Base-by-base conservation (phyloP, 2,888 invertebrate genomes). In the Sthenelais limicola region DNA sequence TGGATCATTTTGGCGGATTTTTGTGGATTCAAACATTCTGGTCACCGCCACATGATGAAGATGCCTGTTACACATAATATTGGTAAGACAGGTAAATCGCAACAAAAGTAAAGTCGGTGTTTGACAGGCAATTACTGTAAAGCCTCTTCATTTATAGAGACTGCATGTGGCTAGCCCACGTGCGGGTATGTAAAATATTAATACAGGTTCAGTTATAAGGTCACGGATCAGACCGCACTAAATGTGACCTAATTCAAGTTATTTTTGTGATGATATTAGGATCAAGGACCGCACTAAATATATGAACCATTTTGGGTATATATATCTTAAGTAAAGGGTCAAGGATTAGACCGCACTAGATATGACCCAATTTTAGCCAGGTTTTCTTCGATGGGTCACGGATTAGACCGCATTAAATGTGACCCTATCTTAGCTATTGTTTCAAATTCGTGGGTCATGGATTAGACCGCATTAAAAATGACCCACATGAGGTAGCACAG, bases 341-440 rank as follows among this genome's bases (percentile, higher is more conserved):
- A 62, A 15, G 69, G 69, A 52, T 69, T 30, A 69, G 49, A 69
- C 69, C 69, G 52, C 69, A 69, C 69, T 69, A 69, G 24, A 52
- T 69, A 30, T 15, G 35, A 35, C 52, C 52, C 52, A 49, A 7
- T 62, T 38, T 28, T 9, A 28, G n/a, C 21, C 15, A 52, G 52
- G 52, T 52, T 24, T 56, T 56, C 12, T 56, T 28, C n/a, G 2
- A 52, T 30, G 30, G 56, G 56, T 28, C 21, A n/a, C 24, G 66
- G 68, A 38, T 68, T n/a, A 68, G 68, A 68, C 68, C 68, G 68
- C 68, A 68, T 49, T 68, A 68, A 47, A 68, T n/a, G 15, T n/a
- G 30, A n/a, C 48, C 47, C n/a, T 15, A 18, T 43, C 28, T 30
- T 12, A 58, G 9, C 32, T 43, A 43, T 56, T 52, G 21, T 32